Evolutionary conservation across 1,140 invertebrate species (phyloP).

Genomic region (Solenopsis fugax): DNA sequence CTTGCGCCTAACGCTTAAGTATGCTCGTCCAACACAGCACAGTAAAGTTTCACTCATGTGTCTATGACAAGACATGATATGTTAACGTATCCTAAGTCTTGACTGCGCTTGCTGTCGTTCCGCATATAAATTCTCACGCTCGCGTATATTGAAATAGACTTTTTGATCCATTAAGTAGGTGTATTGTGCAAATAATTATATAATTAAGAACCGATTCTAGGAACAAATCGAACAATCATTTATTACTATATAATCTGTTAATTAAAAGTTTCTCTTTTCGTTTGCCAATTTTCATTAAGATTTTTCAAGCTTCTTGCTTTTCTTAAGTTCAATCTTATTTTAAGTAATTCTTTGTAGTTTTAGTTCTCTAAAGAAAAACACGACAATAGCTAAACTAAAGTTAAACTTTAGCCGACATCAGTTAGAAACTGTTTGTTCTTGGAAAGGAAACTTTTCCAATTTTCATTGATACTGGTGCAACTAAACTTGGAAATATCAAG

Average conservation of each 20-base stretch:
- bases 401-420: constrained; percentile 4
- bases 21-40: constrained; percentile 48
- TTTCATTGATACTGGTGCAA: constrained; percentile 8
- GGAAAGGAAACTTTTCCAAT: constrained; percentile 12
- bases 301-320: background rate
- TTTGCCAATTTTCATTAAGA: background rate
- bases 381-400: background rate
- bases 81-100: constrained; percentile 52
- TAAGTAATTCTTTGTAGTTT: background rate
- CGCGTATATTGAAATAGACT: background rate
- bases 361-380: background rate
- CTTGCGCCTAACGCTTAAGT: constrained; percentile 68
- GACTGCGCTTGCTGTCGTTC: constrained; percentile 20
- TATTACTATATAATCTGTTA: background rate
- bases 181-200: background rate
- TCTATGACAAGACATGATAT: constrained; percentile 70
- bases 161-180: background rate
- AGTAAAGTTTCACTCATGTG: constrained; percentile 13
- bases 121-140: background rate
- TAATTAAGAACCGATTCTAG: background rate
- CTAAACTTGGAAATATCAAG: constrained; percentile 2
- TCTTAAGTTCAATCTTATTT: constrained; percentile 3
- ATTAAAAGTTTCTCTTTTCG: constrained; percentile 9
- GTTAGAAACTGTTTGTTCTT: constrained; percentile 9
- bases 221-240: background rate